Evolutionary conservation across 2,113 vertebrate species (phyloP), one percentile per base, ranked within the genome.

Genomic region (Dicentrarchus labrax): DNA sequence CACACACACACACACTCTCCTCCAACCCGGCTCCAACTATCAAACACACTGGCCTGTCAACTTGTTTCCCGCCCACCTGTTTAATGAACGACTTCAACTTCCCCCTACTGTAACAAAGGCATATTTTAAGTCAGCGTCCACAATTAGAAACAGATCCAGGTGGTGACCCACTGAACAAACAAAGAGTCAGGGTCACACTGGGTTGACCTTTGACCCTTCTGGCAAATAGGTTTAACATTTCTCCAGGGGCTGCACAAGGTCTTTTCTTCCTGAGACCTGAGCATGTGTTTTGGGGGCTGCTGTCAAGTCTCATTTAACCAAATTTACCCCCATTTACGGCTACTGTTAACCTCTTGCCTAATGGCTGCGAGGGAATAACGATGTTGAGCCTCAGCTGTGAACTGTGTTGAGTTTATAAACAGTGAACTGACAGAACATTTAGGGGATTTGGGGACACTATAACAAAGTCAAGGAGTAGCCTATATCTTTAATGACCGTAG

Each of bases 131-230:
- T 62, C 71, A 11, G 41, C 30, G 8, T 67, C 84, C 85, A 65
- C 64, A 76, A 65, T 92, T 89, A 87, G 85, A 89, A 87, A 62
- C 88, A 89, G 75, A 69, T 83, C 92, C 93, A 94, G 90, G 89
- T 92, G 92, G 83, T 50, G 91, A 84, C 83, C 84, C 66, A 36
- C 88, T 94, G 90, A 92, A 88, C 80, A 90, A 94, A 93, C 88
- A 85, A 54, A 85, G 67, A 56, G 61, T 69, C 2, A 1, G 64
- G 83, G 77, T 89, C 76, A 68, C 36, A 64, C 79, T 8, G 66
- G 7, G 61, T 11, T 50, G 76, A 91, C 86, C 85, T 90, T 65
- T 78, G 86, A 90, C 91, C 84, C 72, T 4, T 24, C 69, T 39
- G 77, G 80, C 77, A 88, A 77, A 90, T 82, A 69, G 75, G 74